Conservation (phyloP, 2,888 invertebrate genomes). For the Pecten maximus region DNA sequence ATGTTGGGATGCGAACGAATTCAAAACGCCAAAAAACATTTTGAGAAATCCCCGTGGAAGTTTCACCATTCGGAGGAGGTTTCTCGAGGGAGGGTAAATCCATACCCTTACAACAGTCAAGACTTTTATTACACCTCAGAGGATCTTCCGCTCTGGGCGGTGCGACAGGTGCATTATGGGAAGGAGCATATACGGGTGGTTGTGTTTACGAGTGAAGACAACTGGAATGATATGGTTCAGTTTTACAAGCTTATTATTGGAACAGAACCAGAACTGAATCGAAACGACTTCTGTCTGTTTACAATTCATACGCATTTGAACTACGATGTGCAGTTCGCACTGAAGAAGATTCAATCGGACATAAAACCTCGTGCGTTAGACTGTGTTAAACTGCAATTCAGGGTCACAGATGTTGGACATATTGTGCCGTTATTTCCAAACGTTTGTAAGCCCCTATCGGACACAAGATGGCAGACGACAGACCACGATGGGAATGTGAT, state of each 20-base stretch:
- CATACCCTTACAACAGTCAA: constrained; percentile 72
- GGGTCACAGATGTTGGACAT: constrained; percentile 73
- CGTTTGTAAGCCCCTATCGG: constrained; percentile 72
- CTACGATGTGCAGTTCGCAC: constrained; percentile 76
- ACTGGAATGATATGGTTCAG: constrained; percentile 75
- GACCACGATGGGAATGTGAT: constrained; percentile 78
- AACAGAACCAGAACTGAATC: constrained; percentile 70
- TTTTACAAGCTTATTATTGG: constrained; percentile 76
- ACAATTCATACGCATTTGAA: constrained; percentile 69
- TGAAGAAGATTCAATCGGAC: constrained; percentile 71
- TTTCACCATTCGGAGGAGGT: constrained; percentile 77
- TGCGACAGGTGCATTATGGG: constrained; percentile 78
- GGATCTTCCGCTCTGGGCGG: constrained; percentile 77
- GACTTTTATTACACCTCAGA: constrained; percentile 75
- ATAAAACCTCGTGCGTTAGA: constrained; percentile 64
- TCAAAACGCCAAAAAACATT: constrained; percentile 66
- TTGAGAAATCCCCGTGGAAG: constrained; percentile 74
- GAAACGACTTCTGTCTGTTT: constrained; percentile 77
- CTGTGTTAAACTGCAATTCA: constrained; percentile 70
- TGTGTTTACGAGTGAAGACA: constrained; percentile 71
- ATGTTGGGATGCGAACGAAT: constrained; percentile 68
- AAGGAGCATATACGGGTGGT: constrained; percentile 76
- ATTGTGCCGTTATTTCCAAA: constrained; percentile 77
- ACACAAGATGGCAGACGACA: constrained; percentile 75
- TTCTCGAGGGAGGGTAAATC: constrained; percentile 66